These are phyloP conservation scores for Morelia viridis DNA, from an alignment of 2,797 vertebrate genomes.

Conservation along the genomic window DNA sequence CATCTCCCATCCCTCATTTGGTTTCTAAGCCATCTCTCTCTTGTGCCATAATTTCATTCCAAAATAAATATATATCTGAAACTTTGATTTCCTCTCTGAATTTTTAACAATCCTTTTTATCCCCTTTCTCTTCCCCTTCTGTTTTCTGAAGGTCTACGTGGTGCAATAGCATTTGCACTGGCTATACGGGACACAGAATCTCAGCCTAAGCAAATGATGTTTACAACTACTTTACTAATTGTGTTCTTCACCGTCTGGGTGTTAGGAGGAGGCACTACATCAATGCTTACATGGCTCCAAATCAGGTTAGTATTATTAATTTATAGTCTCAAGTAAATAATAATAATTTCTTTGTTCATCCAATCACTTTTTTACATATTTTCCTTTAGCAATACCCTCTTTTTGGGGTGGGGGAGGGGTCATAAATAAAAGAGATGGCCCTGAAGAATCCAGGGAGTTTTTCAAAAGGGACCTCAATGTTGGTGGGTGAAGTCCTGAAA, in stretches of 20 bases:
- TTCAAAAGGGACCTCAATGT: neutral
- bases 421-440: neutral
- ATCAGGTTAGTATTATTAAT: constrained; percentile 77
- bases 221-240: constrained; percentile 81
- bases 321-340: neutral
- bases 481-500: neutral
- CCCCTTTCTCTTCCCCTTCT: neutral
- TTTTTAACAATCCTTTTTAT: neutral
- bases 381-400: neutral
- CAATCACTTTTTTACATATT: fast-evolving
- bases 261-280: constrained; percentile 76
- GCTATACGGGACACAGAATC: constrained; percentile 75
- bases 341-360: fast-evolving
- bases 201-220: constrained; percentile 77
- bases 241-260: constrained; percentile 82
- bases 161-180: constrained; percentile 81
- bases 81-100: neutral
- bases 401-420: neutral
- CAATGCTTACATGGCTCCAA: constrained; percentile 78
- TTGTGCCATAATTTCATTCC: neutral
- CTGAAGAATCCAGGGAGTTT: neutral
- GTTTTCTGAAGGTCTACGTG: constrained; percentile 76
- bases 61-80: neutral
- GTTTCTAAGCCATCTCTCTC: neutral
- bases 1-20: neutral